Evolutionary conservation across 2,797 vertebrate species (phyloP).

Genomic region (Pangasius macronema): DNA sequence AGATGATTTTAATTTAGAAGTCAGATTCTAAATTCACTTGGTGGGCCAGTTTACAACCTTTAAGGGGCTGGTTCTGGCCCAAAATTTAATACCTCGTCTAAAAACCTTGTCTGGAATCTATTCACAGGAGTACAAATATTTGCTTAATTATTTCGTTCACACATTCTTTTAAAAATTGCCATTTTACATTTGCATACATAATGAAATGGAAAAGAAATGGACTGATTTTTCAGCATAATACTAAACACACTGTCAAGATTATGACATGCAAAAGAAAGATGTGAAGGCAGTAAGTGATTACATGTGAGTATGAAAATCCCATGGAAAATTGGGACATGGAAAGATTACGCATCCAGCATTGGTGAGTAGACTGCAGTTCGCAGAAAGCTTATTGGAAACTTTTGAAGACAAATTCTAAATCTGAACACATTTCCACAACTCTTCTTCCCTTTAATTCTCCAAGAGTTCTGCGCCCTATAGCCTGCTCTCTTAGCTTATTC

Average conservation of each 20-base stretch:
- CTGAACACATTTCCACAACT: neutral
- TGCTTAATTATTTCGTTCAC: neutral
- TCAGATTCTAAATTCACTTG: neutral
- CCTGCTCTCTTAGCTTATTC: neutral
- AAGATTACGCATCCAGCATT: conserved; percentile 10
- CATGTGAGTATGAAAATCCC: conserved; percentile 15
- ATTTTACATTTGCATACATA: neutral
- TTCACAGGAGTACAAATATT: neutral
- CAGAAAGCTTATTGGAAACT: conserved; percentile 3
- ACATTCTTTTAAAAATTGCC: neutral
- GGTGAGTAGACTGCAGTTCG: conserved; percentile 6
- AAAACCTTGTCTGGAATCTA: neutral
- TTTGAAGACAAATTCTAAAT: conserved; percentile 7
- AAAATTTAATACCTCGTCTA: too few species aligned
- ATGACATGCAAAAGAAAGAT: conserved; percentile 22
- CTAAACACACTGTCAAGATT: neutral
- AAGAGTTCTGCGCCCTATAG: neutral
- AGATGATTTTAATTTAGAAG: neutral
- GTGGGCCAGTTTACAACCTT: neutral
- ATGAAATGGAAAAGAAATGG: neutral
- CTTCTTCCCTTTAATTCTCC: neutral
- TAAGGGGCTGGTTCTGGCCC: neutral
- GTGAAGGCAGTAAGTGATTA: conserved; percentile 20
- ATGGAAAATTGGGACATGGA: conserved; percentile 31
- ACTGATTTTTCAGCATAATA: neutral